Evolutionary conservation across 2,888 invertebrate species (phyloP).

Genomic region (Furcula furcula): DNA sequence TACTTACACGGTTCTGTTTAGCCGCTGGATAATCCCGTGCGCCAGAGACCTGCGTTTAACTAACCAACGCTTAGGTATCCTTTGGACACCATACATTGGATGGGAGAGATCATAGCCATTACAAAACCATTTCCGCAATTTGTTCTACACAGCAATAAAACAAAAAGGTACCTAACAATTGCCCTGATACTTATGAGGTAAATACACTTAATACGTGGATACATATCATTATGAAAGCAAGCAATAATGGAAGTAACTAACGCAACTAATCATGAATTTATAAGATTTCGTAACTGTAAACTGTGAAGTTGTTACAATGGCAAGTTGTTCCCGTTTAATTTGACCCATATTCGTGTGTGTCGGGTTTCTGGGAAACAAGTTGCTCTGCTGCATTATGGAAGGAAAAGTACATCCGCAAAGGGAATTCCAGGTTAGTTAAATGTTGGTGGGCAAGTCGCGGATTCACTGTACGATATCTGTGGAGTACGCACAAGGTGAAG

Average conservation of each 20-base stretch:
- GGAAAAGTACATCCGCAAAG: constrained; percentile 13
- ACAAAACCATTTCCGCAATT: too few relatives aligned
- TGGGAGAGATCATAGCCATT: too few relatives aligned
- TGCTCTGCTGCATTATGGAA: background rate
- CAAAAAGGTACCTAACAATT: too few relatives aligned
- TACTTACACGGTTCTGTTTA: too few relatives aligned
- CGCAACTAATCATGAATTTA: constrained; percentile 25
- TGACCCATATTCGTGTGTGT: constrained; percentile 10
- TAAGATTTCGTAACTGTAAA: constrained; percentile 26
- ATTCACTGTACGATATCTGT: constrained; percentile 52
- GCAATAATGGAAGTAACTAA: constrained; percentile 24
- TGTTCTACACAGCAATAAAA: too few relatives aligned
- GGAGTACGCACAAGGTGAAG: constrained; percentile 75
- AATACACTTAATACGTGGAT: constrained; percentile 7
- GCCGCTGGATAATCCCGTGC: too few relatives aligned
- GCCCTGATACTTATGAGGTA: too few relatives aligned
- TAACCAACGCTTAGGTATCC: too few relatives aligned
- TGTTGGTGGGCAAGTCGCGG: constrained; percentile 42
- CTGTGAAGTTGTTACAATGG: constrained; percentile 10
- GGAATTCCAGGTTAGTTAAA: constrained; percentile 38
- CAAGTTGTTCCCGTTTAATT: constrained; percentile 12
- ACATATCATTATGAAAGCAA: constrained; percentile 15
- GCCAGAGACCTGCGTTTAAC: too few relatives aligned
- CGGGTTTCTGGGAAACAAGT: constrained; percentile 1
- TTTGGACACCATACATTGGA: too few relatives aligned